Conservation (phyloP, 2,797 vertebrate genomes). For the Basileuterus tristriatus region DNA sequence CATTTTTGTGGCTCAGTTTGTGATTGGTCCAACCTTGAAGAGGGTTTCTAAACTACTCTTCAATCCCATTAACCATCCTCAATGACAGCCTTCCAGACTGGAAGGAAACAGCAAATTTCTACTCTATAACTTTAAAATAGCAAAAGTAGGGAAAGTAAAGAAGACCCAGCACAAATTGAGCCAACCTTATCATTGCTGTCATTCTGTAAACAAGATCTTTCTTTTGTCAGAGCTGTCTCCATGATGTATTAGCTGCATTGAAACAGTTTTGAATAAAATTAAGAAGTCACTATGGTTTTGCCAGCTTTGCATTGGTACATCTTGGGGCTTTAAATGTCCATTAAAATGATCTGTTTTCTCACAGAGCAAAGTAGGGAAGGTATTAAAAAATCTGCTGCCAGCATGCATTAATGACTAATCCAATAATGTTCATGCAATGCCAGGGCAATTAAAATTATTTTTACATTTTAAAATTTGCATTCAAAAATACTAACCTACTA, state of each 20-base stretch:
- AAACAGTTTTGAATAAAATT: not conserved
- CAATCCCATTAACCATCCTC: not conserved
- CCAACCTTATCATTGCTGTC: not conserved
- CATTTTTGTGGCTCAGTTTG: not conserved
- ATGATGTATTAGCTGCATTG: accelerated
- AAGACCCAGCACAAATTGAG: not conserved
- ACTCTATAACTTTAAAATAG: not conserved
- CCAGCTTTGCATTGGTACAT: not conserved
- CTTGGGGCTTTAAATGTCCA: not conserved
- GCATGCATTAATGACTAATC: slow-evolving; percentile 10
- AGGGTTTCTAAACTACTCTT: not conserved
- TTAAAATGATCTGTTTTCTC: slow-evolving; percentile 16
- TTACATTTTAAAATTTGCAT: not conserved
- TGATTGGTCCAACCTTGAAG: not conserved
- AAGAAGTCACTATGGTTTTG: not conserved
- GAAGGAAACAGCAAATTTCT: not conserved
- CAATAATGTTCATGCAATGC: not conserved
- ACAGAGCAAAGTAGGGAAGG: not conserved
- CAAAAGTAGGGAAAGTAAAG: not conserved
- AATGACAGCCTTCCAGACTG: not conserved
- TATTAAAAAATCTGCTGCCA: slow-evolving; percentile 1
- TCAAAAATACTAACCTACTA: not conserved
- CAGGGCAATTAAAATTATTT: slow-evolving; percentile 27
- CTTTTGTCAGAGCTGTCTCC: not conserved
- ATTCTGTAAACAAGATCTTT: not conserved